Evolutionary conservation across 2,888 invertebrate species (phyloP).

Genomic region (Apodemia mormo): DNA sequence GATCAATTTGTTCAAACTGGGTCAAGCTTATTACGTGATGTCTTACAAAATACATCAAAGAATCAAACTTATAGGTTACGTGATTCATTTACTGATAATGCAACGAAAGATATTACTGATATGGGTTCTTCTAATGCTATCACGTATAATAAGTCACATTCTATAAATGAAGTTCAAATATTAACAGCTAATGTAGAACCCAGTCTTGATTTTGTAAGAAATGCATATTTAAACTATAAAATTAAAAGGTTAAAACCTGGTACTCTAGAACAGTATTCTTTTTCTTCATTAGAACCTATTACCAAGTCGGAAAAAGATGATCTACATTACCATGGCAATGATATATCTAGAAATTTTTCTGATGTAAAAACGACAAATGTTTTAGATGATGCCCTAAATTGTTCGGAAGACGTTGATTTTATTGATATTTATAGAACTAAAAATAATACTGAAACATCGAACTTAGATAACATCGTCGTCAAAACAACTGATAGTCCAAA

Average conservation of each 20-base stretch:
- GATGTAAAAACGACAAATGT: not conserved
- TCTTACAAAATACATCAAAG: slow-evolving; percentile 21
- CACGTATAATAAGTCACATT: not conserved
- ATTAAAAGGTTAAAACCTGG: slow-evolving; percentile 51
- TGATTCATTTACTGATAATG: slow-evolving; percentile 22
- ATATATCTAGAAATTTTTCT: not conserved
- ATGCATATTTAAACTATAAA: slow-evolving; percentile 57
- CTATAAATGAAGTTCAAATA: slow-evolving; percentile 55
- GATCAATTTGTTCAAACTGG: slow-evolving; percentile 44
- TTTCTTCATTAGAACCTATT: slow-evolving; percentile 37
- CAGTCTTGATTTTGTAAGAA: slow-evolving; percentile 50
- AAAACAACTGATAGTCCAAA: not conserved
- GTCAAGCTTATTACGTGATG: slow-evolving; percentile 16
- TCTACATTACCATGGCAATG: not conserved
- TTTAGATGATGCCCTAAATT: not conserved
- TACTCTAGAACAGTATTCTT: slow-evolving; percentile 55
- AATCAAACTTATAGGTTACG: not conserved
- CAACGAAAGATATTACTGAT: slow-evolving; percentile 24
- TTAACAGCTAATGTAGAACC: slow-evolving; percentile 53
- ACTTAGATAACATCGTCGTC: not conserved
- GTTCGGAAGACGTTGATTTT: not conserved
- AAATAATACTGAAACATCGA: not conserved
- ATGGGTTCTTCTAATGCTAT: not conserved
- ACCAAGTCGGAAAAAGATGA: slow-evolving; percentile 24
- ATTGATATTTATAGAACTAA: not conserved